Evolutionary conservation across 2,797 vertebrate genomes (phyloP).

Genomic region (Pempheris klunzingeri): DNA sequence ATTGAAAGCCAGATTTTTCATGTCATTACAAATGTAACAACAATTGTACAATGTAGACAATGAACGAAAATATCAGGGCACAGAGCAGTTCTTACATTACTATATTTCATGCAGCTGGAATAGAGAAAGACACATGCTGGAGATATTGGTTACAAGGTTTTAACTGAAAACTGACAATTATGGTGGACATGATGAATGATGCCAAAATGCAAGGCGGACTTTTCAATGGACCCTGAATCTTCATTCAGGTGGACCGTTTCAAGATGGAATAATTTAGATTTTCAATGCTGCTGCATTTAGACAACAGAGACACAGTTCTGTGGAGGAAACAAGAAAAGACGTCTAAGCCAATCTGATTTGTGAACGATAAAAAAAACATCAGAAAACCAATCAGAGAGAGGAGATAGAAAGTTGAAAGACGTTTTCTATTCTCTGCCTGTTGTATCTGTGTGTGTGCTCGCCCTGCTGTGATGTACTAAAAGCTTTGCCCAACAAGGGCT

Average conservation of each 20-base stretch:
- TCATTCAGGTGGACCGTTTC: neutral
- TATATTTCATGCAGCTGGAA: neutral
- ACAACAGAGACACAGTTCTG: neutral
- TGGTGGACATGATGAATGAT: neutral
- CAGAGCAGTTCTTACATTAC: neutral
- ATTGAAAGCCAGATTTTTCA: neutral
- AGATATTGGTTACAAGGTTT: neutral
- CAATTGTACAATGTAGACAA: neutral
- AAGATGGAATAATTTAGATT: constrained; percentile 9
- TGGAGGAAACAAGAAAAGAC: neutral
- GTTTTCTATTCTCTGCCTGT: constrained; percentile 40
- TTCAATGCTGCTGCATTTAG: neutral
- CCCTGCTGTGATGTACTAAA: constrained; percentile 59
- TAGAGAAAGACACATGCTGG: neutral
- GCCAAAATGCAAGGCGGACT: constrained; percentile 1
- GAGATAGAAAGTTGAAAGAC: constrained; percentile 40
- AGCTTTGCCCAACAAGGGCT: constrained; percentile 59
- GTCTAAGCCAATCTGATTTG: neutral
- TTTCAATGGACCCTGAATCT: constrained; percentile 17
- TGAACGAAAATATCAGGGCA: neutral
- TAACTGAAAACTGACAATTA: constrained; percentile 12
- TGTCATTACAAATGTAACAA: neutral
- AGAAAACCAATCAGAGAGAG: constrained; percentile 20
- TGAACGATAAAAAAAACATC: neutral
- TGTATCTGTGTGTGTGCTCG: constrained; percentile 8